Conservation (phyloP, 2,888 invertebrate genomes). For the Lypha dubia region DNA sequence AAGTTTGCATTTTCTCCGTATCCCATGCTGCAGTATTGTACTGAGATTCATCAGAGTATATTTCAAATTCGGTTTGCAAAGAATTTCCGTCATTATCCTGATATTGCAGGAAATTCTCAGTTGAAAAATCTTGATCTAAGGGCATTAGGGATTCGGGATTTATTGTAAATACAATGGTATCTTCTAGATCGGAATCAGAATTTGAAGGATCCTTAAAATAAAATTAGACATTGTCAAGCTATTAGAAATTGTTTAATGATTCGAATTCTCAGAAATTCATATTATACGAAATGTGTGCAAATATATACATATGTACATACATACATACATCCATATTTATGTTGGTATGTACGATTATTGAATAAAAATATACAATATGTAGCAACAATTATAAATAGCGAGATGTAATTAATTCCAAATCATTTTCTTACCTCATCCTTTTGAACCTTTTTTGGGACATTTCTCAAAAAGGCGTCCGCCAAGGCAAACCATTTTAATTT, state of each 20-base stretch:
- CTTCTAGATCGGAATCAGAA: constrained; percentile 75
- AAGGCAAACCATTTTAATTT: constrained; percentile 76
- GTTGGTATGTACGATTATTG: too few relatives aligned
- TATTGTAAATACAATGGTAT: constrained; percentile 74
- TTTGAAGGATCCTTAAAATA: constrained; percentile 62
- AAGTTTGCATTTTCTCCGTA: not conserved
- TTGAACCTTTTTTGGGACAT: constrained; percentile 73
- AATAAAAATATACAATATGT: too few relatives aligned
- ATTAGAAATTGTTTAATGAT: too few relatives aligned
- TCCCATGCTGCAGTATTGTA: not conserved
- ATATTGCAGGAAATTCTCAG: not conserved
- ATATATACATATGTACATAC: too few relatives aligned
- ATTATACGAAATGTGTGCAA: too few relatives aligned
- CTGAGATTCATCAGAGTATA: constrained; percentile 30
- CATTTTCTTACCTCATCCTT: constrained; percentile 53
- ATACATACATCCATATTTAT: too few relatives aligned
- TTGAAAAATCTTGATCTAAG: constrained; percentile 61
- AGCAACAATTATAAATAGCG: too few relatives aligned
- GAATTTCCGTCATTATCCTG: not conserved
- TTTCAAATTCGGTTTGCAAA: not conserved
- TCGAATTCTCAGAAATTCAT: too few relatives aligned
- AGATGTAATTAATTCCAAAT: too few relatives aligned
- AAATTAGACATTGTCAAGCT: too few relatives aligned
- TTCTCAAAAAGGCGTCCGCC: constrained; percentile 75
- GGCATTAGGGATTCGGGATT: constrained; percentile 75